phyloP scores from a whole-genome alignment of 2,797 vertebrate species.

The Lagorchestes hirsutus region DNA sequence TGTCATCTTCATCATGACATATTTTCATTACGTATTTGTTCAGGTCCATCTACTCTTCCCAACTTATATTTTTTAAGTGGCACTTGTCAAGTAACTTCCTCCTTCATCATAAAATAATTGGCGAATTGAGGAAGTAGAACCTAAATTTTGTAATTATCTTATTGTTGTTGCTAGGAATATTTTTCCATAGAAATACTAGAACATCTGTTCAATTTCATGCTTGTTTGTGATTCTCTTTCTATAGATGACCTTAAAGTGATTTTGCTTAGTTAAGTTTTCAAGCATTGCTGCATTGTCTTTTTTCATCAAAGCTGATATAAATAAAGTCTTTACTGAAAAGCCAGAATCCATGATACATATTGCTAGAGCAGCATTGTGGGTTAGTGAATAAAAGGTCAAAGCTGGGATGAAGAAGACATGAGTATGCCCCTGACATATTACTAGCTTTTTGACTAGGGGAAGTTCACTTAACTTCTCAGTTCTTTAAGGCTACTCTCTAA shows the following conservation, averaged over 20 bases:
- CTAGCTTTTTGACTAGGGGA: background rate
- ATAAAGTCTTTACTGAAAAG: background rate
- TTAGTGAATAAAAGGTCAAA: background rate
- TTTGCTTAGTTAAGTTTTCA: no score
- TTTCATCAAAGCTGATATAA: background rate
- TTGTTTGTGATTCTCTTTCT: no score
- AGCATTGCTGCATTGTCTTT: no score
- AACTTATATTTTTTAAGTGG: background rate
- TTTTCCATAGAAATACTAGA: no score
- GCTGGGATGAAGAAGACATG: background rate
- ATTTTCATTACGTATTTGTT: background rate
- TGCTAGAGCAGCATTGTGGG: background rate
- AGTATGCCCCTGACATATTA: background rate
- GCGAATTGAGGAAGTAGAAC: no score
- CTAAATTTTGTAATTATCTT: no score
- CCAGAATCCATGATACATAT: background rate
- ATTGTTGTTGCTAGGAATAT: no score
- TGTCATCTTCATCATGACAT: background rate
- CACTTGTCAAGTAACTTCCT: no score
- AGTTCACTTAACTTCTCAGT: background rate
- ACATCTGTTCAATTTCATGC: no score
- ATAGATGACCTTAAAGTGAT: no score
- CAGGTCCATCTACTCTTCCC: background rate
- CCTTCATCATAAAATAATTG: no score
- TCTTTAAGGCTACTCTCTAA: background rate